Base-by-base conservation (phyloP, 1,140 invertebrate species). In the Saccostrea cuccullata region DNA sequence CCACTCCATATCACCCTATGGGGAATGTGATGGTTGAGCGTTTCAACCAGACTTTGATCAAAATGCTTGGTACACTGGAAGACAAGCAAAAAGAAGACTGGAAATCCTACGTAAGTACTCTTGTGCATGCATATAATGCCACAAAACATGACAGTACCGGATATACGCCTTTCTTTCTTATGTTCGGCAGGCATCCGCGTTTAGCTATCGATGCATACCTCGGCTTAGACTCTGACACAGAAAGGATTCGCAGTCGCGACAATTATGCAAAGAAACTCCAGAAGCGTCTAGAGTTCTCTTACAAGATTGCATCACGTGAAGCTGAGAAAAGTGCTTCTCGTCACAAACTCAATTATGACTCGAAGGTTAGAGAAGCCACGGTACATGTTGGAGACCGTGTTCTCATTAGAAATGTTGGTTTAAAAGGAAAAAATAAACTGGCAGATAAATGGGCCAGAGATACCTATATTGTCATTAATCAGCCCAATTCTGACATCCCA, bases 21-120 rank as follows among this genome's bases (percentile, higher is more conserved):
- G 15, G 11, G 15, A 13, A 13, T 11, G 15, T 0, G 84, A 56
- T 82, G 77, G 30, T 40, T 30, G 86, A 90, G 84, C 84, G 88
- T 60, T 90, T 85, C 30, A 89, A 89, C 47, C 30, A 84, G 56
- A 87, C 83, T 23, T 36, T 90, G 26, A 55, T 88, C 8, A 82
- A 87, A n/a, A 89, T 86, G 86, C 47, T 90, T 26, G 64, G 83
- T n/a, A 90, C 88, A 17, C 84, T 87, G 23, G 83, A 86, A n/a
- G 12, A 83, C 26, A n/a, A 87, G 3, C 60, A 88, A 73, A 91
- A 91, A 70, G 55, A 55, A 70, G 70, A 91, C 15, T 91, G 89
- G 89, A 87, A 88, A 30, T 70, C 70, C 67, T 73, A 84, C 30
- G 23, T 89, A 6, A 55, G 64, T 84, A 47, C 84, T 36, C 30